These are phyloP conservation scores for Galerucella nymphaeae DNA, from an alignment of 2,888 invertebrate species.

Conservation along the genomic window DNA sequence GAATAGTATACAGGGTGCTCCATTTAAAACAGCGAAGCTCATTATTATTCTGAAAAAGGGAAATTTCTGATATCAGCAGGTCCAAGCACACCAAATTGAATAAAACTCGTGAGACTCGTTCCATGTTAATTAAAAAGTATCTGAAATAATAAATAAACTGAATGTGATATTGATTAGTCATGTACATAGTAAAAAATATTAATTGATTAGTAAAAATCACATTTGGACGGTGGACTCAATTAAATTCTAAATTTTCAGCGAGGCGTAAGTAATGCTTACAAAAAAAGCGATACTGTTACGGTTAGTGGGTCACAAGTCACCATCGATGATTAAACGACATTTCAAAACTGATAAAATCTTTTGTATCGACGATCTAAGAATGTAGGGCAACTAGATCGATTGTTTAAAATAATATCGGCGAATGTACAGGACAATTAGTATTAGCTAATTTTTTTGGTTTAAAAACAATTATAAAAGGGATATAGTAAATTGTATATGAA, in stretches of 20 bases:
- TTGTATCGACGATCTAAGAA: not conserved
- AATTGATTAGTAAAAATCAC: no score
- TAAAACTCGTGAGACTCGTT: no score
- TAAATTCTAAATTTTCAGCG: not conserved
- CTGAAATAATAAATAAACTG: no score
- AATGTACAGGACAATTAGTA: not conserved
- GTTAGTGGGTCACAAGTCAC: conserved; percentile 10
- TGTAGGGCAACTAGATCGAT: not conserved
- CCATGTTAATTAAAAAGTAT: no score
- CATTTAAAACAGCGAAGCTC: no score
- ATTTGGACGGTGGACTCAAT: no score
- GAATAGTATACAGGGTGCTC: no score
- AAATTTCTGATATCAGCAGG: no score
- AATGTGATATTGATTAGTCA: no score
- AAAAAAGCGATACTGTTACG: not conserved
- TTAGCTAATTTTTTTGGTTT: not conserved
- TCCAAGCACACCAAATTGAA: no score
- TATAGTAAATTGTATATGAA: not conserved
- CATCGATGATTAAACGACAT: conserved; percentile 8
- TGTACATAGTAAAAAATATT: no score
- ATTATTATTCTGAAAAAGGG: no score
- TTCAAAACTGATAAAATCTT: conserved; percentile 7
- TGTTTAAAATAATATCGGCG: not conserved
- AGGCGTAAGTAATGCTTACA: not conserved
- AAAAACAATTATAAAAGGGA: not conserved